Percentiles rank a stretch among this genome's conserved stretches.
Conservation (phyloP, 2,797 vertebrate genomes). For the Scarus forsteni region DNA sequence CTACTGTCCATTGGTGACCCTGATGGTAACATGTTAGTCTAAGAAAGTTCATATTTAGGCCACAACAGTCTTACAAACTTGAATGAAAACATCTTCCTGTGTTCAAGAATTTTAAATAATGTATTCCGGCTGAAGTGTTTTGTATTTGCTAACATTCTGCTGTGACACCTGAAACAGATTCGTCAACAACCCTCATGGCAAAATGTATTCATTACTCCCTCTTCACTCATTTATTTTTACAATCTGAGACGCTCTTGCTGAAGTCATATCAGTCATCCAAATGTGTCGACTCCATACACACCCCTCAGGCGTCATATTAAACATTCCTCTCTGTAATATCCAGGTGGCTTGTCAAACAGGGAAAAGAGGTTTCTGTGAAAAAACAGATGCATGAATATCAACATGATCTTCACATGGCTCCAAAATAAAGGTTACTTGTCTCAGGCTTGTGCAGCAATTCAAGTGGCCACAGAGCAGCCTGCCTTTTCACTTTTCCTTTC, state of each 20-base stretch:
- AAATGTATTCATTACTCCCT: slow-evolving; percentile 44
- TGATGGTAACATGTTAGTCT: too few relatives aligned
- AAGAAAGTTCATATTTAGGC: too few relatives aligned
- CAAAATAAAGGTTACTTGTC: too few relatives aligned
- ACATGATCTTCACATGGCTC: too few relatives aligned
- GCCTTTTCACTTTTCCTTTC: too few relatives aligned
- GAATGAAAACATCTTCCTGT: too few relatives aligned
- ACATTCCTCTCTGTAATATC: slow-evolving; percentile 58
- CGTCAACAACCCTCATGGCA: slow-evolving; percentile 36
- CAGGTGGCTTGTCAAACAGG: slow-evolving; percentile 34
- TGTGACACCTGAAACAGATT: slow-evolving; percentile 27
- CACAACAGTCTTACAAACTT: too few relatives aligned
- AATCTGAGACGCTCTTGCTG: slow-evolving; percentile 56
- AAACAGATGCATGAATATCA: slow-evolving; percentile 65
- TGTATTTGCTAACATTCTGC: slow-evolving; percentile 25
- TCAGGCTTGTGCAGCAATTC: too few relatives aligned
- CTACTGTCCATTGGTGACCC: too few relatives aligned
- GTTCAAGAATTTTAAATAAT: too few relatives aligned
- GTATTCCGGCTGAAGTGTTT: slow-evolving; percentile 9
- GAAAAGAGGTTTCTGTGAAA: slow-evolving; percentile 28
- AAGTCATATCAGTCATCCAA: slow-evolving; percentile 69
- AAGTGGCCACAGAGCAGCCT: too few relatives aligned
- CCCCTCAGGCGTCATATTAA: slow-evolving; percentile 54
- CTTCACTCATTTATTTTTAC: slow-evolving; percentile 66
- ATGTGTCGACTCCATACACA: slow-evolving; percentile 49